A percentile compares a stretch with the other conserved stretches of the same genome.
These are phyloP conservation scores for Pyralis farinalis DNA, from an alignment of 2,888 invertebrate species.

Conservation along the genomic window DNA sequence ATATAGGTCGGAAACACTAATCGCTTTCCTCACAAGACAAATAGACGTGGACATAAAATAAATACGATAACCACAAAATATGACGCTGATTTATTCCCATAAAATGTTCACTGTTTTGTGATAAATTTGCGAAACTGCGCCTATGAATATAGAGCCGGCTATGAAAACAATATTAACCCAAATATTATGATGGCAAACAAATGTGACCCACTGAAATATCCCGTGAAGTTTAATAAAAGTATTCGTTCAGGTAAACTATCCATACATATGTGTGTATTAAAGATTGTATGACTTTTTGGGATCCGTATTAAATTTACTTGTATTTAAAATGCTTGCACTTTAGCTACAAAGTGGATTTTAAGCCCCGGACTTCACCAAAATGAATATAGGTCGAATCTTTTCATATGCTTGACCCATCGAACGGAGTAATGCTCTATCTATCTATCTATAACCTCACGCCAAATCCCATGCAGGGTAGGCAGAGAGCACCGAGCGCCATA, in stretches of 20 bases:
- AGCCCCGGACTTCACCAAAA: no score
- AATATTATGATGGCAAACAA: conserved; percentile 35
- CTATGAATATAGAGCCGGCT: conserved; percentile 16
- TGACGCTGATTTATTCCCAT: conserved; percentile 11
- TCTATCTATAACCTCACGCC: no score
- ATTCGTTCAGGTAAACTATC: conserved; percentile 20
- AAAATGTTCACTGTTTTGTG: conserved; percentile 18
- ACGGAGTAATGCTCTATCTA: no score
- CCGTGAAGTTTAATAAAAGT: conserved; percentile 16
- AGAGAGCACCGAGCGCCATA: no score
- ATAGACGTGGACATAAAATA: conserved; percentile 5
- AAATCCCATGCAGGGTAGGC: no score
- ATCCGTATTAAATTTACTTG: not conserved
- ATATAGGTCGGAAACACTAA: not conserved
- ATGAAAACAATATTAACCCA: conserved; percentile 36
- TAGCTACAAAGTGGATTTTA: no score
- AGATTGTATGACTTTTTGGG: conserved; percentile 7
- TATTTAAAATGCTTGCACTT: no score
- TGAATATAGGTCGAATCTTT: no score
- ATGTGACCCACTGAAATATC: conserved; percentile 31
- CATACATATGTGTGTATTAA: no score
- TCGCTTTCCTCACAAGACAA: conserved; percentile 5
- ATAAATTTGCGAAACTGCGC: conserved; percentile 29
- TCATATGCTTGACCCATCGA: no score
- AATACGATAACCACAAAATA: conserved; percentile 6